phyloP scores from a whole-genome alignment of 1,140 invertebrate genomes.

The Cyphomyrmex costatus region DNA sequence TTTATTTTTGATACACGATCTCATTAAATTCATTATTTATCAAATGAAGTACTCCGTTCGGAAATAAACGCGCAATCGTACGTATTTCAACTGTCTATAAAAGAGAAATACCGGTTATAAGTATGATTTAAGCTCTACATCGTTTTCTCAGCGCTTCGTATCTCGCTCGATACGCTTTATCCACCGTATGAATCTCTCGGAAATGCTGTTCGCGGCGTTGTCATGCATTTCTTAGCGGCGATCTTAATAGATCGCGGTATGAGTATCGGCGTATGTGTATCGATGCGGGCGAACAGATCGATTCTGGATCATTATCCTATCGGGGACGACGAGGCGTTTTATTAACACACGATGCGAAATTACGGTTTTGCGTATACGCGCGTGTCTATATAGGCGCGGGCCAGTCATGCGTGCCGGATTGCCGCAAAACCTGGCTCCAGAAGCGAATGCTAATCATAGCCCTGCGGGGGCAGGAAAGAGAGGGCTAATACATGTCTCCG shows the following conservation, averaged over 20 bases:
- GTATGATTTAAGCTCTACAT: constrained; percentile 18
- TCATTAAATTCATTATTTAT: not conserved
- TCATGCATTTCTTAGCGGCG: constrained; percentile 28
- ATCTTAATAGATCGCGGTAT: constrained; percentile 36
- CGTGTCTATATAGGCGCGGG: constrained; percentile 62
- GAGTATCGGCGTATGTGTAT: constrained; percentile 13
- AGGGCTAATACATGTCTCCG: constrained; percentile 59
- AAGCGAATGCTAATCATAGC: constrained; percentile 76
- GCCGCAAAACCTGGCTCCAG: constrained; percentile 70
- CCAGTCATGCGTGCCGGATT: constrained; percentile 80
- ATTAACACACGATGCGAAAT: constrained; percentile 49
- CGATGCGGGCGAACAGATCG: constrained; percentile 23
- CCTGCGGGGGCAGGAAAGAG: not conserved
- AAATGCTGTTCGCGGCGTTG: constrained; percentile 34
- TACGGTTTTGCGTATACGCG: constrained; percentile 36
- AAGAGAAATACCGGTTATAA: constrained; percentile 46
- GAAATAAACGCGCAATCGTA: not conserved
- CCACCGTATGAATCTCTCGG: constrained; percentile 1
- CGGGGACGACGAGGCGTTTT: constrained; percentile 24
- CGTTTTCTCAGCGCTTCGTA: constrained; percentile 23
- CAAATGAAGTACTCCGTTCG: not conserved
- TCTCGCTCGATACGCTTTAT: constrained; percentile 36
- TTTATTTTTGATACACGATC: not conserved
- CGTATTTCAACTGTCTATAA: not conserved
- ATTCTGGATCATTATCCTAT: constrained; percentile 25